Evolutionary conservation across 2,113 vertebrate genomes (phyloP), one percentile per base, ranked within the genome.

Genomic region (Oceanites oceanicus): DNA sequence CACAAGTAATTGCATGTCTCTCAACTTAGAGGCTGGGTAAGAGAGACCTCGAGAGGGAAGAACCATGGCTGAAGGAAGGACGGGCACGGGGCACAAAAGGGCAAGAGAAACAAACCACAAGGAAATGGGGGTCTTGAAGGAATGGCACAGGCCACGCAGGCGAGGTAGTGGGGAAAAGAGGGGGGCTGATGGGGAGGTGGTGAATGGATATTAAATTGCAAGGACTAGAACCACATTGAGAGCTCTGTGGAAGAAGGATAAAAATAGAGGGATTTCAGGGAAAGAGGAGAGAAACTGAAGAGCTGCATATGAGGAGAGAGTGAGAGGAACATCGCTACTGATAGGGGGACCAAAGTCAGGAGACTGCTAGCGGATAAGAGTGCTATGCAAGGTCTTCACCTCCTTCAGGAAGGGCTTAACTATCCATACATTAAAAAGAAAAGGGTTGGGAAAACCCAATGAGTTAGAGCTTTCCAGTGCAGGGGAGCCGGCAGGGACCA

Each of bases 11-110:
- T 50, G 27, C 26, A 34, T 1, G 2, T 29, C 23, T 73, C 59
- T 86, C 30, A 76, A 53, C 68, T 38, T 7, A 11, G n/a, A 50
- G n/a, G 10, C 42, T 66, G 32, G 36, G 10, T 50, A 74, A 82
- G 44, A 29, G 50, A 68, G 22, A 81, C 44, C 8, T 52, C 1
- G 1, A 55, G 42, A 72, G 36, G 76, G 21, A 87, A 77, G 42
- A 44, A 53, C 11, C 1, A 1, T 4, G 14, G 44, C 65, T 45
- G 29, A 20, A 62, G 14, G n/a, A 67, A 36, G 29, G 61, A 88
- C 0, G 0, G 71, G 23, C 71, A 49, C 0, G 0, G 38, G 49
- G 19, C n/a, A 87, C 7, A 4, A 40, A 61, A 9, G 25, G 16
- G 30, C 36, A 45, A 59, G 26, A 76, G 65, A 79, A 63, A 76